Conservation (phyloP, 2,888 invertebrate genomes). For the Julus scandinavius region DNA sequence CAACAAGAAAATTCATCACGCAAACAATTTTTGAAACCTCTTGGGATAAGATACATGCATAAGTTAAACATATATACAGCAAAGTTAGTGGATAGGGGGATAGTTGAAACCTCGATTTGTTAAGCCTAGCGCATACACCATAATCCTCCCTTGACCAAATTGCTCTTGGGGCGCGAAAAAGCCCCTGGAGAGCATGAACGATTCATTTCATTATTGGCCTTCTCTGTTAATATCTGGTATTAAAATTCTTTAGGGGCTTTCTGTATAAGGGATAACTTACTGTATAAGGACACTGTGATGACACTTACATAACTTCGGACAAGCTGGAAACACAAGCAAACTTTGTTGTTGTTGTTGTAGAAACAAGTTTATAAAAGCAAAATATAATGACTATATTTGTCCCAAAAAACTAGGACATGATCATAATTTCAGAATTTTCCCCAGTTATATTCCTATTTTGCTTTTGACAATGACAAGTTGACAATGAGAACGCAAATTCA, state of each 20-base stretch:
- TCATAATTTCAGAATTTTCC: not conserved
- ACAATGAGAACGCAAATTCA: not conserved
- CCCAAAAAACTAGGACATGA: no score
- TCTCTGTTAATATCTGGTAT: not conserved
- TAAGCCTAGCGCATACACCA: conserved; percentile 17
- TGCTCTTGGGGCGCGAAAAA: not conserved
- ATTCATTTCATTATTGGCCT: not conserved
- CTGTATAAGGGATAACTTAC: not conserved
- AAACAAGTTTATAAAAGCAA: not conserved
- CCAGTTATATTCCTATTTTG: not conserved
- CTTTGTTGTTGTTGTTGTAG: no score
- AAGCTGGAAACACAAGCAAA: no score
- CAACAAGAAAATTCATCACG: conserved; percentile 23
- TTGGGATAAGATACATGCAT: not conserved
- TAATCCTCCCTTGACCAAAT: conserved; percentile 36
- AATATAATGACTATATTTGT: no score
- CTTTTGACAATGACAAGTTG: not conserved
- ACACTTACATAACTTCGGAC: no score
- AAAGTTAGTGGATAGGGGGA: conserved; percentile 2
- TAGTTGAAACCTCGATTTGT: not conserved
- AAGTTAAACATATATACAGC: not conserved
- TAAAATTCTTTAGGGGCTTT: not conserved
- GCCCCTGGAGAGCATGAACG: not conserved
- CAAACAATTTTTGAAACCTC: conserved; percentile 23
- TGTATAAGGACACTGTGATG: not conserved